These are phyloP conservation scores for Lycaon pictus DNA, from an alignment of 2,113 vertebrate genomes.

Conservation along the genomic window DNA sequence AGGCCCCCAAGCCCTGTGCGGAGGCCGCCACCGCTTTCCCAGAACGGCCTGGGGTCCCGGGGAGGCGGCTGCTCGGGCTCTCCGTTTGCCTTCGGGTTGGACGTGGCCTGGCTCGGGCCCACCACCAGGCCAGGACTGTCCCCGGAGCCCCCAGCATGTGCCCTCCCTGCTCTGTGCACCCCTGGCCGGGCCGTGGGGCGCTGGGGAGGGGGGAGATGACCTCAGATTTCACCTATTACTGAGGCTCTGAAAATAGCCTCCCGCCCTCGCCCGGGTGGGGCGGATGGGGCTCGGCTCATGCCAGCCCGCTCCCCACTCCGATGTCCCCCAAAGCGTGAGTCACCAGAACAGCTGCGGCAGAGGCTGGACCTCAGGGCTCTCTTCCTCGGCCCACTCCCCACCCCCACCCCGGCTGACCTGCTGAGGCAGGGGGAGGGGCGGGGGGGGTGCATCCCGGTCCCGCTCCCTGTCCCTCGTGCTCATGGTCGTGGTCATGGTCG, in stretches of 20 bases:
- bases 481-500: too few relatives aligned
- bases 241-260: slow-evolving; percentile 76
- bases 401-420: not conserved
- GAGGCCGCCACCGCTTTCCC: not conserved
- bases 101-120: not conserved
- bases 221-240: slow-evolving; percentile 45
- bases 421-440: not conserved
- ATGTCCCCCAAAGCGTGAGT: slow-evolving; percentile 42
- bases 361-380: not conserved
- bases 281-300: not conserved
- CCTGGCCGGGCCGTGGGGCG: not conserved
- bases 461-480: not conserved
- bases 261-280: not conserved
- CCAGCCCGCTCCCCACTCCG: slow-evolving; percentile 3
- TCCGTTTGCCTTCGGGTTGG: not conserved
- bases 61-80: not conserved
- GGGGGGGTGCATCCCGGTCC: not conserved
- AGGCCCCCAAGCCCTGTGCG: rapidly evolving
- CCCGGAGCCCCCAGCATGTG: rapidly evolving
- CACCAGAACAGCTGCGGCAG: slow-evolving; percentile 48
- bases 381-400: not conserved
- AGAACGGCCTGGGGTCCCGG: not conserved
- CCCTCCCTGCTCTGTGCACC: not conserved
- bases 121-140: not conserved
- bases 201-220: not conserved